Percentiles rank a stretch among this genome's conserved stretches.
These are phyloP conservation scores for Alsophila aescularia DNA, from an alignment of 2,888 invertebrate species.

Conservation along the genomic window DNA sequence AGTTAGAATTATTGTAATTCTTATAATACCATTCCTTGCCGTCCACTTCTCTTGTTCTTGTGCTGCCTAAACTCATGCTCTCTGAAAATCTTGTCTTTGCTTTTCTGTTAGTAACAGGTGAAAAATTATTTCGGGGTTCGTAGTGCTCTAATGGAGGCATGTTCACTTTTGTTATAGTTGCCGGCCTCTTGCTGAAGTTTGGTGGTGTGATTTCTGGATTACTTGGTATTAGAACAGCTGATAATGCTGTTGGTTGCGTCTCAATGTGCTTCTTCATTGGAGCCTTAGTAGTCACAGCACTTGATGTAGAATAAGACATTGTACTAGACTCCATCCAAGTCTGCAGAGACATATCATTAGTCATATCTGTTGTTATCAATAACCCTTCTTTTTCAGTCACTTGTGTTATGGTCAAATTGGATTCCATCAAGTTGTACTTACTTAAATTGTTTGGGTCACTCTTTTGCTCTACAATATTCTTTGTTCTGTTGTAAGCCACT, in stretches of 20 bases:
- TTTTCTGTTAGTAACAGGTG: slow-evolving; percentile 70
- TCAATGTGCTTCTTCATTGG: slow-evolving; percentile 66
- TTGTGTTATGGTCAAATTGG: slow-evolving; percentile 73
- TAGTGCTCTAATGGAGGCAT: slow-evolving; percentile 68
- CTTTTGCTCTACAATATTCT: slow-evolving; percentile 74
- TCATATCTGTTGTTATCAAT: slow-evolving; percentile 75
- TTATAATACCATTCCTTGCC: slow-evolving; percentile 94
- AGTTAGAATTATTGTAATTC: slow-evolving; percentile 89
- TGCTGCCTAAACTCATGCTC: slow-evolving; percentile 64
- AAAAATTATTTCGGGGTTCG: slow-evolving; percentile 62
- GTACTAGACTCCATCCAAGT: slow-evolving; percentile 73
- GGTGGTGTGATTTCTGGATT: slow-evolving; percentile 62
- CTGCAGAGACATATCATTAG: slow-evolving; percentile 74
- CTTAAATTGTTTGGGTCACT: slow-evolving; percentile 66
- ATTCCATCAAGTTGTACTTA: slow-evolving; percentile 76
- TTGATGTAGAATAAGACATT: slow-evolving; percentile 53
- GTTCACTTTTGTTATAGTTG: slow-evolving; percentile 76
- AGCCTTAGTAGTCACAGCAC: slow-evolving; percentile 58
- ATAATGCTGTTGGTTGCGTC: slow-evolving; percentile 80
- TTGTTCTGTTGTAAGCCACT: slow-evolving; percentile 74
- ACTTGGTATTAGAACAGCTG: slow-evolving; percentile 86
- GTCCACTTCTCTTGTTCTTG: slow-evolving; percentile 75
- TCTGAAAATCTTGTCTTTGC: slow-evolving; percentile 74
- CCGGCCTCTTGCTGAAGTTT: slow-evolving; percentile 66
- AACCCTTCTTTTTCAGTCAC: slow-evolving; percentile 75